Evolutionary conservation across 2,797 vertebrate genomes (phyloP).

Genomic region (Channallabes apus): DNA sequence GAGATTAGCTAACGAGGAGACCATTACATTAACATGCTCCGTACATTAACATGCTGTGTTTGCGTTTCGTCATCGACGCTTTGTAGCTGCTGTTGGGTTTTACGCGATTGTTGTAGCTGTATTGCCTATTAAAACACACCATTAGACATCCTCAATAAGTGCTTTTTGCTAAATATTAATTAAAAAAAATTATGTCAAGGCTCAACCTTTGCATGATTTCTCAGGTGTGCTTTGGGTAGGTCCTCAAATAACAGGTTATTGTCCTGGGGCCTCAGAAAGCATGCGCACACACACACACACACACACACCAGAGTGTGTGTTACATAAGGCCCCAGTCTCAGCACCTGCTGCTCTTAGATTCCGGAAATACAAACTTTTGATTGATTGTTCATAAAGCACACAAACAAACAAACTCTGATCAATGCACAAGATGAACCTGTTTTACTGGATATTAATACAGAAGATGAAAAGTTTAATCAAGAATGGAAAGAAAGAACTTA

Average conservation of each 20-base stretch:
- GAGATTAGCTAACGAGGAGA: too few relatives aligned
- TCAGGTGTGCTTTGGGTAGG: not conserved
- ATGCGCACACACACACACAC: too few relatives aligned
- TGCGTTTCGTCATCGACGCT: not conserved
- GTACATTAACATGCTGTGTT: not conserved
- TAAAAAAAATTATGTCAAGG: not conserved
- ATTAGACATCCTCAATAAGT: not conserved
- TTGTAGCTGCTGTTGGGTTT: not conserved
- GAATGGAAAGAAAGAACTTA: not conserved
- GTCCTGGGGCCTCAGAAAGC: not conserved
- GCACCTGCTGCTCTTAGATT: not conserved
- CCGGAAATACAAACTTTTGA: constrained; percentile 30
- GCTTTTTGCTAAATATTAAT: not conserved
- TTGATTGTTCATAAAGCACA: too few relatives aligned
- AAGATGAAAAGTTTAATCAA: not conserved
- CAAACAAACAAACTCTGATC: not conserved
- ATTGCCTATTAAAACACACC: not conserved
- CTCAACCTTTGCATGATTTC: not conserved
- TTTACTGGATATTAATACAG: not conserved
- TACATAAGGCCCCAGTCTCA: not conserved
- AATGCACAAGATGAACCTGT: not conserved
- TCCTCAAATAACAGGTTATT: not conserved
- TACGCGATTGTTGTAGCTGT: not conserved
- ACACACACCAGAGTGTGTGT: not conserved
- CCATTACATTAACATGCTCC: too few relatives aligned